These are phyloP conservation scores for Scaptomyza pallida DNA, from an alignment of 1,140 invertebrate species.

Conservation along the genomic window DNA sequence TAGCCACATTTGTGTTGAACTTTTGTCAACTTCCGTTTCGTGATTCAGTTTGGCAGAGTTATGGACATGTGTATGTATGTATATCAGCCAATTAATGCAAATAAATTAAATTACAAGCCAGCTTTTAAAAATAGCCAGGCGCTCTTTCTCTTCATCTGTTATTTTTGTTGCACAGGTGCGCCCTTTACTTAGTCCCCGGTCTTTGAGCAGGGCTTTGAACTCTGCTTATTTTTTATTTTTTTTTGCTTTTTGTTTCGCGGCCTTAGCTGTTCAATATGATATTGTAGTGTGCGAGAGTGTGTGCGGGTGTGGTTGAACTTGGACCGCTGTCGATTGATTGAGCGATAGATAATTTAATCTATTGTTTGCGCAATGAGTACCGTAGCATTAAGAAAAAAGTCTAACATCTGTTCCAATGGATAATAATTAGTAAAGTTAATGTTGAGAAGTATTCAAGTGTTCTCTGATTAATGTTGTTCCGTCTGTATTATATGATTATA, in stretches of 20 bases:
- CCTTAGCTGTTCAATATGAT: constrained; percentile 56
- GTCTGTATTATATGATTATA: not conserved
- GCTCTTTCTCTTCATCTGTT: constrained; percentile 23
- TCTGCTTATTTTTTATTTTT: constrained; percentile 28
- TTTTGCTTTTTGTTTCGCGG: constrained; percentile 33
- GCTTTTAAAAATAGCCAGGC: constrained; percentile 70
- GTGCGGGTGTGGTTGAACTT: constrained; percentile 76
- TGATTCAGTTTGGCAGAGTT: constrained; percentile 55
- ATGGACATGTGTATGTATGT: too few species aligned
- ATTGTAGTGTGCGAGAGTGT: constrained; percentile 28
- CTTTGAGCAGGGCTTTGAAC: constrained; percentile 58
- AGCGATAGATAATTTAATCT: constrained; percentile 49
- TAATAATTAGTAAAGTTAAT: too few species aligned
- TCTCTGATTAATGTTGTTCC: constrained; percentile 46
- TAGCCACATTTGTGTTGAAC: constrained; percentile 34
- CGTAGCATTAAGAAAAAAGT: constrained; percentile 26
- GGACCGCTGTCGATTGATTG: constrained; percentile 59
- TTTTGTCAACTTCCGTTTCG: constrained; percentile 69
- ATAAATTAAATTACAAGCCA: constrained; percentile 71
- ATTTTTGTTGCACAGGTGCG: constrained; percentile 33
- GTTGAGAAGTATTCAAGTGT: not conserved
- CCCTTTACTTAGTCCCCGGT: constrained; percentile 13
- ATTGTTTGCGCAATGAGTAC: constrained; percentile 20
- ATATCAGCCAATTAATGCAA: constrained; percentile 61
- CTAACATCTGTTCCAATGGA: constrained; percentile 18